phyloP scores from a whole-genome alignment of 2,797 vertebrate genomes.

The Ctenopoma multispine region DNA sequence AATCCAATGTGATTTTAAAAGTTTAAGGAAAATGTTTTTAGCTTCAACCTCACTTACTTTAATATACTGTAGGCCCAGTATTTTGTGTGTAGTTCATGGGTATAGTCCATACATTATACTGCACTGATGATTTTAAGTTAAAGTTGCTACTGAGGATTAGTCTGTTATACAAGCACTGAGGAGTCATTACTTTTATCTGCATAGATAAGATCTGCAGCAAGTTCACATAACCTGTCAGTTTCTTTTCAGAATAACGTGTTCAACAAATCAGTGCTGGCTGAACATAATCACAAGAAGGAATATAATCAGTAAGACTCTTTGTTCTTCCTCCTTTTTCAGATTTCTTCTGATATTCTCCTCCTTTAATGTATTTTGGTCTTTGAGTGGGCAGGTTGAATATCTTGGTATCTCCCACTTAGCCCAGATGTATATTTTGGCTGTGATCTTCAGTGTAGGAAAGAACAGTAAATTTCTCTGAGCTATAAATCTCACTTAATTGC shows the following conservation, averaged over 20 bases:
- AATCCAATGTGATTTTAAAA: too few relatives aligned
- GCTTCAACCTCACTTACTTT: not conserved
- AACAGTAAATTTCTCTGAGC: slow-evolving; percentile 52
- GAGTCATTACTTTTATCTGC: slow-evolving; percentile 33
- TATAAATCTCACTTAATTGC: slow-evolving; percentile 80
- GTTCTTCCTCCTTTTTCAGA: not conserved
- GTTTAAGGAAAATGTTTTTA: not conserved
- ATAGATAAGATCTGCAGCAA: slow-evolving; percentile 21
- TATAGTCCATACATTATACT: not conserved
- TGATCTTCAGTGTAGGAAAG: slow-evolving; percentile 36
- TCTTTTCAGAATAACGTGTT: slow-evolving; percentile 2
- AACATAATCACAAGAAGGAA: not conserved
- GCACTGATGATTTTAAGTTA: not conserved
- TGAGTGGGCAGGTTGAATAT: slow-evolving; percentile 36
- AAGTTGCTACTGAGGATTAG: not conserved
- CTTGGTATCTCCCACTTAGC: slow-evolving; percentile 46
- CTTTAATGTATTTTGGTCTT: not conserved
- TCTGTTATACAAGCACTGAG: not conserved
- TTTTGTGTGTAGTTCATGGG: not conserved
- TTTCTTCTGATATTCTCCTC: not conserved
- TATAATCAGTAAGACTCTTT: not conserved
- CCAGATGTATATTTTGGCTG: slow-evolving; percentile 68
- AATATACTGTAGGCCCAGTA: not conserved
- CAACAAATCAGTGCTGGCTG: not conserved
- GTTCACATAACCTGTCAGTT: slow-evolving; percentile 13